These are phyloP conservation scores for Ditylenchus weischeri DNA, from an alignment of 2,888 invertebrate species.

Conservation along the genomic window DNA sequence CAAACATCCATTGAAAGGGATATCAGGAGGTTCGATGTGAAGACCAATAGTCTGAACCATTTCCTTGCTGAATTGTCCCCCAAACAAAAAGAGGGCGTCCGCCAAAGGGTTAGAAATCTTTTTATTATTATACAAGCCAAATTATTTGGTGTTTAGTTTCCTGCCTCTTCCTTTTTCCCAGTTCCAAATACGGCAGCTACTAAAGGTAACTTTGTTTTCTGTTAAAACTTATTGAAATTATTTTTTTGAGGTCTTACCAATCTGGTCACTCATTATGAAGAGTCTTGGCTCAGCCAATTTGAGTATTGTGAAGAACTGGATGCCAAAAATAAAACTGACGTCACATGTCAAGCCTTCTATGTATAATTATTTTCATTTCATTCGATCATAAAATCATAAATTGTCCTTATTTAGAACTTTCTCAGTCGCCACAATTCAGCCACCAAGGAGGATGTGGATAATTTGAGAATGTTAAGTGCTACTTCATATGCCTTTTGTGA, in stretches of 20 bases:
- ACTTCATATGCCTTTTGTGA: slow-evolving; percentile 53
- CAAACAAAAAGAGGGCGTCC: slow-evolving; percentile 14
- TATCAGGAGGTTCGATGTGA: slow-evolving; percentile 16
- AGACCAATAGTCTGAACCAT: slow-evolving; percentile 6
- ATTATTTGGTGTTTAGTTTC: neutral
- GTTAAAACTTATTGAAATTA: neutral
- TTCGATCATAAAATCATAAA: neutral
- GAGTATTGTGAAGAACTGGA: slow-evolving; percentile 17
- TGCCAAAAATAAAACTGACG: slow-evolving; percentile 20
- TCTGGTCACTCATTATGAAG: slow-evolving; percentile 6
- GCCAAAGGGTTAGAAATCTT: slow-evolving; percentile 10
- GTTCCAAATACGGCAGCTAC: neutral
- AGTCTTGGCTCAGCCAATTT: slow-evolving; percentile 14
- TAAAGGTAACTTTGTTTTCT: neutral
- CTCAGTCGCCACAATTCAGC: slow-evolving; percentile 24
- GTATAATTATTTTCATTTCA: slow-evolving; percentile 1
- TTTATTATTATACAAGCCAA: neutral
- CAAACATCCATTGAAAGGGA: slow-evolving; percentile 28
- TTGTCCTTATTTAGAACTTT: slow-evolving; percentile 21
- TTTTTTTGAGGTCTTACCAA: neutral
- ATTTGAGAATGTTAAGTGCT: slow-evolving; percentile 30
- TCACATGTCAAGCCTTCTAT: slow-evolving; percentile 18
- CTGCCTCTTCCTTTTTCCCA: too few relatives aligned
- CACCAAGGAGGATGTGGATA: slow-evolving; percentile 25
- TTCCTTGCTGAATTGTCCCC: slow-evolving; percentile 20